phyloP scores from a whole-genome alignment of 2,888 invertebrate species.

The Dynastes tityus region DNA sequence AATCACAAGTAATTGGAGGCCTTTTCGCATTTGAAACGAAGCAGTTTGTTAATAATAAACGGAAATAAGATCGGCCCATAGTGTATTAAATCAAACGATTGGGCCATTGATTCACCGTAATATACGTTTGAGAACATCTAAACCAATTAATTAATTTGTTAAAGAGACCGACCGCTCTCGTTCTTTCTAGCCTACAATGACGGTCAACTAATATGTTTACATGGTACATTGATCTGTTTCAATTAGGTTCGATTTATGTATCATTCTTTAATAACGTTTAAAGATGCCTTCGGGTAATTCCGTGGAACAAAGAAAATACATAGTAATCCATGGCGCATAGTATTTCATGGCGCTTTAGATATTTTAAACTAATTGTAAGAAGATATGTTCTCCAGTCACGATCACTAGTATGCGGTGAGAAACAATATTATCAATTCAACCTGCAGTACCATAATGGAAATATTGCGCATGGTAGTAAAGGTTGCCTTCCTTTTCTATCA shows the following conservation, averaged over 20 bases:
- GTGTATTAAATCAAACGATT: constrained; percentile 39
- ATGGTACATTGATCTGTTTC: constrained; percentile 30
- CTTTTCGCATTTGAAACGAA: constrained; percentile 5
- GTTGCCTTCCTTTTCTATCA: too few relatives aligned
- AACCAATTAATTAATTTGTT: constrained; percentile 42
- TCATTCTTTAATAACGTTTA: neutral
- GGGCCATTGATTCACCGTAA: constrained; percentile 20
- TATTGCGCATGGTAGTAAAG: too few relatives aligned
- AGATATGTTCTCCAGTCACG: too few relatives aligned
- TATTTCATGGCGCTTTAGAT: too few relatives aligned
- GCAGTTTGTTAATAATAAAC: constrained; percentile 32
- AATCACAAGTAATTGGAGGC: constrained; percentile 41
- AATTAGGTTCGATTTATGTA: constrained; percentile 19
- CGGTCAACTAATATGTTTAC: constrained; percentile 39
- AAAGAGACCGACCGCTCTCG: constrained; percentile 14
- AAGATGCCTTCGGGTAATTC: neutral
- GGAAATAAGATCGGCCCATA: constrained; percentile 14
- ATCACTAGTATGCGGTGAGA: too few relatives aligned
- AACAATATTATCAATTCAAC: too few relatives aligned
- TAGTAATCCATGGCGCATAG: too few relatives aligned
- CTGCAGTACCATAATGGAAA: too few relatives aligned
- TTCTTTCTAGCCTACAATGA: constrained; percentile 17
- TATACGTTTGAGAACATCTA: constrained; percentile 31
- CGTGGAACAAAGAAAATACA: too few relatives aligned
- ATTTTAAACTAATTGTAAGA: too few relatives aligned